These are phyloP conservation scores for Cardinalis cardinalis DNA, from an alignment of 2,113 vertebrate genomes.

Conservation along the genomic window DNA sequence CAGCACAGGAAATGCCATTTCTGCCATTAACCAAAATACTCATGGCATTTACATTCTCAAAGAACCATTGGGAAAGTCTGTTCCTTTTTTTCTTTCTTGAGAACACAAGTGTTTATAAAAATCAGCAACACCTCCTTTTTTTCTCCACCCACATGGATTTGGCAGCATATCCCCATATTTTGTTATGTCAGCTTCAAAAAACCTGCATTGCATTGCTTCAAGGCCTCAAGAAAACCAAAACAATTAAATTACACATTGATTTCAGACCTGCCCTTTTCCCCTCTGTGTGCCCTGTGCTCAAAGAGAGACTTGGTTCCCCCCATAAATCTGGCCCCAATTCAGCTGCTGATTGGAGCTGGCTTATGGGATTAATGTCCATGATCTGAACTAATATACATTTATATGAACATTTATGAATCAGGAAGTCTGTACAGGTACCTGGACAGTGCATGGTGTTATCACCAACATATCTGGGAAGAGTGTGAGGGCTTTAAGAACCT, in stretches of 20 bases:
- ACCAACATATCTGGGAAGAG: not conserved
- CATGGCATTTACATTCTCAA: not conserved
- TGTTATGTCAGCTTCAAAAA: conserved; percentile 42
- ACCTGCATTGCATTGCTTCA: not conserved
- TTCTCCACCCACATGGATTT: conserved; percentile 43
- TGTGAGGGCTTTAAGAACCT: not conserved
- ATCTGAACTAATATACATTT: not conserved
- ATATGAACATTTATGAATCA: not conserved
- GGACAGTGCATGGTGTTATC: not conserved
- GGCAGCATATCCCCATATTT: conserved; percentile 18
- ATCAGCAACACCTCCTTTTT: conserved; percentile 39
- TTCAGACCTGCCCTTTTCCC: not conserved
- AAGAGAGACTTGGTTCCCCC: not conserved
- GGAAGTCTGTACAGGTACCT: not conserved
- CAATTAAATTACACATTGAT: not conserved
- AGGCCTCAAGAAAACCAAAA: conserved; percentile 40
- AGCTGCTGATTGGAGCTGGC: not conserved
- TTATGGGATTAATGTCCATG: not conserved
- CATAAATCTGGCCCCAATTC: not conserved
- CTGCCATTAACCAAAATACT: not conserved
- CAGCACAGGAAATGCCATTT: conserved; percentile 52
- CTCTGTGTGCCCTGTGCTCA: not conserved
- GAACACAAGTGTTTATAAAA: conserved; percentile 25
- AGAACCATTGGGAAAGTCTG: not conserved
- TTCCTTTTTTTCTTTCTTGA: not conserved